Evolutionary conservation across 2,888 invertebrate genomes (phyloP), one percentile per base, ranked within the genome.

Genomic region (Orchesellides sinensis): DNA sequence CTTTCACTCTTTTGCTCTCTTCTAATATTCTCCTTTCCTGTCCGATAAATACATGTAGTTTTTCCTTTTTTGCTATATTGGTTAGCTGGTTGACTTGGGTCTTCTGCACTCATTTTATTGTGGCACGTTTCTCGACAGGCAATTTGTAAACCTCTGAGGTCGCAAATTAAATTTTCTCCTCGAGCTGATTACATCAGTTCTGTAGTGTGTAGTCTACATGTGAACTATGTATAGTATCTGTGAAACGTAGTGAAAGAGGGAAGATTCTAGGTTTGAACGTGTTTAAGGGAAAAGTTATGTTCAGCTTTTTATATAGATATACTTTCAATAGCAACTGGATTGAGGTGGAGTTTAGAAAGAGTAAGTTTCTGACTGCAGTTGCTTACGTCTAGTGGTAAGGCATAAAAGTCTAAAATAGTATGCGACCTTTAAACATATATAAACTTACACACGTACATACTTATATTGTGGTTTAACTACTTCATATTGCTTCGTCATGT

Each of bases 121-220:
- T 86, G 84, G 83, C 82, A 86, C 83, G 84, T 83, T 83, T 83
- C 85, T 77, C 79, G 86, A 86, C 86, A 86, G 86, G 85, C 86
- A 86, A 86, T 86, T 86, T 86, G 86, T 86, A 86, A 86, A 85
- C 85, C 85, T 84, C 84, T 85, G 86, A 86, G 86, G 86, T 86
- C 86, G 86, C 86, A 86, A 86, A 86, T 86, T 86, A 86, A 86
- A 85, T 86, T 85, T 86, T 86, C 83, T 84, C 80, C 74, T 83
- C 66, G 74, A 85, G 83, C 85, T 85, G 86, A 86, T 86, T 85
- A 79, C 86, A 84, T 85, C 84, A 84, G 81, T 6, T 19, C 23
- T n/a, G 56, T 23, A 56, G 52, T 25, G 12, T 32, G 19, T 29
- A 47, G 35, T 32, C n/a, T n/a, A n/a, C n/a, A n/a, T n/a, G n/a